Conservation (phyloP, 2,888 invertebrate genomes). For the Aporophyla nigra region DNA sequence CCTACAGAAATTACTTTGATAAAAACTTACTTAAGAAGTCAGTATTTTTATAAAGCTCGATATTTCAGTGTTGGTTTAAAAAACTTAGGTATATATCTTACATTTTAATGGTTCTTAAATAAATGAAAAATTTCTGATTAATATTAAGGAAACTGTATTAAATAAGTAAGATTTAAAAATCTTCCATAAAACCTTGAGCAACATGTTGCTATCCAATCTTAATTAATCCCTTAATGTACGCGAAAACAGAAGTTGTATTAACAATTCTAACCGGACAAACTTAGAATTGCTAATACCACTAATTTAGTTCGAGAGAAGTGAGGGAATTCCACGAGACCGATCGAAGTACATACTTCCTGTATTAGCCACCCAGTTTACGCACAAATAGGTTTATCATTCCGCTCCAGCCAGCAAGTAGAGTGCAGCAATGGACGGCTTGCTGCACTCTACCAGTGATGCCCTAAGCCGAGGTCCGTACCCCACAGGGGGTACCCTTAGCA, state of each 20-base stretch:
- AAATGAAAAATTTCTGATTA: slow-evolving; percentile 2
- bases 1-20: slow-evolving; percentile 12
- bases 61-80: slow-evolving; percentile 16
- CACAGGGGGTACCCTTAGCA: no score
- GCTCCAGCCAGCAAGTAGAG: no score
- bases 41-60: not conserved
- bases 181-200: not conserved
- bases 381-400: not conserved
- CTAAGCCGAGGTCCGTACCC: no score
- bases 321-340: not conserved
- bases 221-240: slow-evolving; percentile 16
- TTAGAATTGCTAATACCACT: slow-evolving; percentile 41
- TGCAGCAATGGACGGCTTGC: no score
- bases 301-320: slow-evolving; percentile 26
- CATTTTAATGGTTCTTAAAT: not conserved
- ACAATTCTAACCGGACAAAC: slow-evolving; percentile 27
- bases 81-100: not conserved
- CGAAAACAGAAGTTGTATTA: slow-evolving; percentile 38
- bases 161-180: slow-evolving; percentile 3
- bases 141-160: not conserved
- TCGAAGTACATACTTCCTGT: not conserved
- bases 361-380: not conserved
- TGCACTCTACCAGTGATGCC: no score
- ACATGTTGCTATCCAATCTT: slow-evolving; percentile 3
- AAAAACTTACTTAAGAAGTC: not conserved